These are phyloP conservation scores for Argyra leucocephala DNA, from an alignment of 2,888 invertebrate species.

Conservation along the genomic window DNA sequence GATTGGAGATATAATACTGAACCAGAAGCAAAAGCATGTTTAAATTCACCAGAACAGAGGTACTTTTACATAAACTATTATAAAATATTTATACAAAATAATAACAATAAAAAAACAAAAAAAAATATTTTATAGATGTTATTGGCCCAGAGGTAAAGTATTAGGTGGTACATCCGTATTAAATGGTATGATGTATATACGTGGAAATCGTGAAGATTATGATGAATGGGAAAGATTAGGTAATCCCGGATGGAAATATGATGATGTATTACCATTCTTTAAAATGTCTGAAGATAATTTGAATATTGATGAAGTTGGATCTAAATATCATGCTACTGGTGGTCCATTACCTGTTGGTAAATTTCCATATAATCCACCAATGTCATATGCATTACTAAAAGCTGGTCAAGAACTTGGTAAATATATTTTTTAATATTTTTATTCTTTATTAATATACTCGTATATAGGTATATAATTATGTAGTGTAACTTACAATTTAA, in stretches of 20 bases:
- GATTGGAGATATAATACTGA: slow-evolving; percentile 84
- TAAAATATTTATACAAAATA: not conserved
- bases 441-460: not conserved
- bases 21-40: slow-evolving; percentile 67
- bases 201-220: slow-evolving; percentile 78
- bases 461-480: not conserved
- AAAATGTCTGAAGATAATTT: slow-evolving; percentile 77
- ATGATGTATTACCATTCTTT: slow-evolving; percentile 83
- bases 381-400: slow-evolving; percentile 65
- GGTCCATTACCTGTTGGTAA: slow-evolving; percentile 69
- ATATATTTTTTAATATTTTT: slow-evolving; percentile 18
- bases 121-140: slow-evolving; percentile 49
- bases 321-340: slow-evolving; percentile 66
- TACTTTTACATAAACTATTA: not conserved
- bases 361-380: slow-evolving; percentile 77
- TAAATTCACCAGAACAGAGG: slow-evolving; percentile 54
- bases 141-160: slow-evolving; percentile 81
- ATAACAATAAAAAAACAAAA: not conserved
- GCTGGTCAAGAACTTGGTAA: slow-evolving; percentile 67
- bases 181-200: slow-evolving; percentile 94
- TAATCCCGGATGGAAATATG: slow-evolving; percentile 80
- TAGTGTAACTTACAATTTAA: no score
- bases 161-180: slow-evolving; percentile 86
- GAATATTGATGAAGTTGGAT: slow-evolving; percentile 59
- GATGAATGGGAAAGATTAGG: slow-evolving; percentile 80